phyloP scores from a whole-genome alignment of 1,140 invertebrate genomes.

The Sitodiplosis mosellana region DNA sequence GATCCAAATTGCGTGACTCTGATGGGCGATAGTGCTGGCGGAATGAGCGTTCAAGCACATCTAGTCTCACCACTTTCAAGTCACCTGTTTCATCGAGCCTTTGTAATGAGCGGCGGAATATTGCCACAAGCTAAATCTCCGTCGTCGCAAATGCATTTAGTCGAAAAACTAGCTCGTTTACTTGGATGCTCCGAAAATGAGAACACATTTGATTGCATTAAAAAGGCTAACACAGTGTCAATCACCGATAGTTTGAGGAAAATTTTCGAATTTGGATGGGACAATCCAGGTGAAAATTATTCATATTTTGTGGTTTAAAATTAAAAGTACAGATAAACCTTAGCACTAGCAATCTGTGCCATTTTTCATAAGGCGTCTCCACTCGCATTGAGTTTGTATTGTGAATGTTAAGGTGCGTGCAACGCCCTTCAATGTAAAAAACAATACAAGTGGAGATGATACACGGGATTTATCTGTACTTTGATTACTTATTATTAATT shows the following conservation, averaged over 20 bases:
- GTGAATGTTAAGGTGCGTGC: no score
- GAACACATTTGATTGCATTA: background rate
- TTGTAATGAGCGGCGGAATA: constrained; percentile 24
- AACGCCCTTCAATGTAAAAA: no score
- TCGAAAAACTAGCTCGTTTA: constrained; percentile 26
- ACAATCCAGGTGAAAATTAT: no score
- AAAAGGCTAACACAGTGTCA: background rate
- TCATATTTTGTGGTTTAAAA: no score
- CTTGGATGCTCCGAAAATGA: background rate
- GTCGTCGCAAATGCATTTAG: constrained; percentile 26
- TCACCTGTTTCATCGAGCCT: constrained; percentile 33
- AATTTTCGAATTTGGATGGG: constrained; percentile 8
- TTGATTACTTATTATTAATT: no score
- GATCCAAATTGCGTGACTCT: constrained; percentile 39
- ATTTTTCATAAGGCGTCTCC: no score
- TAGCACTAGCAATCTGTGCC: no score
- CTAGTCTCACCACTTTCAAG: constrained; percentile 34
- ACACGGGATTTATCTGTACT: no score
- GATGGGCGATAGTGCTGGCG: constrained; percentile 39
- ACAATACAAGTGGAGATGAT: no score
- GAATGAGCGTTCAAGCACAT: constrained; percentile 33
- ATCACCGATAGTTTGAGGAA: constrained; percentile 6
- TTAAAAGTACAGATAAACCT: no score
- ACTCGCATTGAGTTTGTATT: no score
- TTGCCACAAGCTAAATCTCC: constrained; percentile 16